Percentiles rank a stretch among this genome's conserved stretches.
These are phyloP conservation scores for Toxotes lorentzi DNA, from an alignment of 2,797 vertebrate species.

Conservation along the genomic window DNA sequence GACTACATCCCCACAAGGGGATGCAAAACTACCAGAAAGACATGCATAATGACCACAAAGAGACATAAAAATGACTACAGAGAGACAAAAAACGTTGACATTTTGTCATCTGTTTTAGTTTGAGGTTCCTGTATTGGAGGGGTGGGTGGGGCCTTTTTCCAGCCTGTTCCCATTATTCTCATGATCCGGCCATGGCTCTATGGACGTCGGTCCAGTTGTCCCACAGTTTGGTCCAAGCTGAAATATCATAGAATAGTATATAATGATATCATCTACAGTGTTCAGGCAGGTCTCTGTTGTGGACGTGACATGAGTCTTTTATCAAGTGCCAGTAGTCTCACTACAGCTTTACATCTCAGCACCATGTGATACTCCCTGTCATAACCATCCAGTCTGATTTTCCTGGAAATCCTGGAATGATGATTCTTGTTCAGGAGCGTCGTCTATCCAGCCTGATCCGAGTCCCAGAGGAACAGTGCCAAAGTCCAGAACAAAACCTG, in stretches of 20 bases:
- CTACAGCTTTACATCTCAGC: conserved; percentile 28
- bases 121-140: too few relatives aligned
- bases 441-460: not conserved
- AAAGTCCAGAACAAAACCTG: not conserved
- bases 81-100: too few relatives aligned
- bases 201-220: too few relatives aligned
- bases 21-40: too few relatives aligned
- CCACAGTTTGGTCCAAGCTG: too few relatives aligned
- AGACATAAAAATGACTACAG: too few relatives aligned
- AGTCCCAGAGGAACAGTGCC: not conserved
- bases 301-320: conserved; percentile 17
- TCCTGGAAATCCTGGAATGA: conserved; percentile 26
- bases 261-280: not conserved
- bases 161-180: too few relatives aligned
- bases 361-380: conserved; percentile 12
- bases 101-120: too few relatives aligned
- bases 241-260: not conserved
- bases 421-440: not conserved
- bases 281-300: conserved; percentile 3
- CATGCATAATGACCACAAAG: too few relatives aligned
- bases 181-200: too few relatives aligned
- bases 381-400: not conserved
- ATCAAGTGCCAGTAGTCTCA: conserved; percentile 45
- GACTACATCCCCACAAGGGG: too few relatives aligned
- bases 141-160: too few relatives aligned